Evolutionary conservation across 1,140 invertebrate species (phyloP).

Genomic region (Aphelenchoides besseyi): DNA sequence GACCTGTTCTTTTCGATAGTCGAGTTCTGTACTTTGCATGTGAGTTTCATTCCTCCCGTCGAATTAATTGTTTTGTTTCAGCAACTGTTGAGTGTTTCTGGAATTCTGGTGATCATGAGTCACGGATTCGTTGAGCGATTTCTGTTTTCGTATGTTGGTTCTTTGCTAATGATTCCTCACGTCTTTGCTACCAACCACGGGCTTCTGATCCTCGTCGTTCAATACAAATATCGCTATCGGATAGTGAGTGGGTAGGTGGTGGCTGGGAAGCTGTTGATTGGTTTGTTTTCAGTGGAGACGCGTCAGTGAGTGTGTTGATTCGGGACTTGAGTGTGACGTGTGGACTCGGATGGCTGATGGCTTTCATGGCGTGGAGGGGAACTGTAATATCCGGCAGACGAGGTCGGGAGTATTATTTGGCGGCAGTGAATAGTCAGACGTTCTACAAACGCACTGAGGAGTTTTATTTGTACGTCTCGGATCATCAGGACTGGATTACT

Average conservation of each 20-base stretch:
- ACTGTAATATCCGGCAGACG: background rate
- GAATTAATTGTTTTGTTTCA: background rate
- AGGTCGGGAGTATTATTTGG: background rate
- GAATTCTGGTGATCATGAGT: constrained; percentile 6
- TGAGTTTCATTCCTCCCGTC: background rate
- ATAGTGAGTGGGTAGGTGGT: background rate
- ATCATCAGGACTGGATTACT: background rate
- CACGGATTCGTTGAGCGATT: constrained; percentile 17
- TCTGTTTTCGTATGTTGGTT: background rate
- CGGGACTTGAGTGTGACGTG: background rate
- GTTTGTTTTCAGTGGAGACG: constrained; percentile 3
- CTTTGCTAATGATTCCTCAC: constrained; percentile 4
- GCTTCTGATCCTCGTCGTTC: background rate
- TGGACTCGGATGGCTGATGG: constrained; percentile 1
- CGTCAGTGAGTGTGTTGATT: background rate
- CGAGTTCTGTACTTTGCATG: constrained; percentile 5
- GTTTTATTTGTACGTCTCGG: background rate
- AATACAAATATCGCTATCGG: constrained; percentile 7
- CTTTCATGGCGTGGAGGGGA: background rate
- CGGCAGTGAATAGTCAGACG: background rate
- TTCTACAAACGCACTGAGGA: background rate
- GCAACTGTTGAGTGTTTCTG: background rate
- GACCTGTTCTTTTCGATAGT: constrained; percentile 9
- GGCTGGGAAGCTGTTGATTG: background rate
- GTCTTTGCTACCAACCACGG: constrained; percentile 6